These are phyloP conservation scores for Phocoena phocoena DNA, from an alignment of 2,113 vertebrate genomes.

Conservation along the genomic window DNA sequence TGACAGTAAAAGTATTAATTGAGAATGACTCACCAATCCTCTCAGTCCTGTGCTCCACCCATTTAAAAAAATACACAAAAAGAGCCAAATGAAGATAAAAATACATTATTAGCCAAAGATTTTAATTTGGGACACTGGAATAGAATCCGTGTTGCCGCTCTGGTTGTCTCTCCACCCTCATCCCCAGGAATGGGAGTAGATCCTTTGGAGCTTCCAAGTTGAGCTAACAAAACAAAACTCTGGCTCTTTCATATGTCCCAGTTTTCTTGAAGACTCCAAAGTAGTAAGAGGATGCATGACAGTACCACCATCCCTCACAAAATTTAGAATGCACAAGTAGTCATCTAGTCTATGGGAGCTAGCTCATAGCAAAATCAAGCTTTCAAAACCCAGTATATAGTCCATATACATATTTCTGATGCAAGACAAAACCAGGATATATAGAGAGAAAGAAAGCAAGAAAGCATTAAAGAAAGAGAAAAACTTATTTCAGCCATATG, in stretches of 20 bases:
- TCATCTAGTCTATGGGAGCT: background rate
- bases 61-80: constrained; percentile 28
- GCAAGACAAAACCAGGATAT: background rate
- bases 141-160: background rate
- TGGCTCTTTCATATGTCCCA: background rate
- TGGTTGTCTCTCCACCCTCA: background rate
- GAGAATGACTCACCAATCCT: constrained; percentile 23
- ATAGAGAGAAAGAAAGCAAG: background rate
- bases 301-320: background rate
- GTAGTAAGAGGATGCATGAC: background rate
- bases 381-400: background rate
- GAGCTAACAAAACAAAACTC: background rate
- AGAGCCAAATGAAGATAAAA: constrained; percentile 46
- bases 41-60: background rate
- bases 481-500: background rate
- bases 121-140: background rate
- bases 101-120: background rate
- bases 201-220: background rate
- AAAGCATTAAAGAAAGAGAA: background rate
- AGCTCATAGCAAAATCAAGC: background rate
- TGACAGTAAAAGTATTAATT: background rate
- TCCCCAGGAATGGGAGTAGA: background rate
- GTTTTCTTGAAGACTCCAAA: background rate
- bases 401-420: background rate
- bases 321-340: background rate